These are phyloP conservation scores for Hipparchia semele DNA, from an alignment of 2,888 invertebrate genomes.

Conservation along the genomic window DNA sequence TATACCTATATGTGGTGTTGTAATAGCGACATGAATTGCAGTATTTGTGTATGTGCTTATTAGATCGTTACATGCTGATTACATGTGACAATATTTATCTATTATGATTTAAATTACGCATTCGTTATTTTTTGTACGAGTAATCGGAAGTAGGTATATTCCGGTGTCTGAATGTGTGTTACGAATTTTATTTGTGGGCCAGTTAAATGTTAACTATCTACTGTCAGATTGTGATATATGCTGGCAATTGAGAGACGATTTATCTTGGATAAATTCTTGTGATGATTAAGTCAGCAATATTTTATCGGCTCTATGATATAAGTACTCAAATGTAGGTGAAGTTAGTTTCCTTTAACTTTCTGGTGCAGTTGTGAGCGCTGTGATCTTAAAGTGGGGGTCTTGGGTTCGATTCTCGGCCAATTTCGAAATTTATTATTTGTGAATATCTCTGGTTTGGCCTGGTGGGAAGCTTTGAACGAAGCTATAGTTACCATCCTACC, in stretches of 20 bases:
- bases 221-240: no score
- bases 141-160: neutral
- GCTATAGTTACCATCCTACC: no score
- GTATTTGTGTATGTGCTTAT: constrained; percentile 24
- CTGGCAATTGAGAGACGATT: neutral
- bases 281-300: neutral
- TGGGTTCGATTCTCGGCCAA: no score
- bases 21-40: constrained; percentile 34
- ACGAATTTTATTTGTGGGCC: neutral
- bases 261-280: neutral
- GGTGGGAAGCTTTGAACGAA: no score
- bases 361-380: no score
- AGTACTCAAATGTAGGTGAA: neutral
- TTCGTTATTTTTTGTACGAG: constrained; percentile 13
- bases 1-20: constrained; percentile 28
- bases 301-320: neutral
- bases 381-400: no score
- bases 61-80: constrained; percentile 8
- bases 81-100: constrained; percentile 25
- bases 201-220: no score
- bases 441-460: no score
- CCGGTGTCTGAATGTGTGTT: neutral
- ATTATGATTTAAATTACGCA: constrained; percentile 23
- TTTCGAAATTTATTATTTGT: no score
- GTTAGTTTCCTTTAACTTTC: neutral